These are phyloP conservation scores for Colaptes auratus DNA, from an alignment of 2,113 vertebrate genomes.

Conservation along the genomic window DNA sequence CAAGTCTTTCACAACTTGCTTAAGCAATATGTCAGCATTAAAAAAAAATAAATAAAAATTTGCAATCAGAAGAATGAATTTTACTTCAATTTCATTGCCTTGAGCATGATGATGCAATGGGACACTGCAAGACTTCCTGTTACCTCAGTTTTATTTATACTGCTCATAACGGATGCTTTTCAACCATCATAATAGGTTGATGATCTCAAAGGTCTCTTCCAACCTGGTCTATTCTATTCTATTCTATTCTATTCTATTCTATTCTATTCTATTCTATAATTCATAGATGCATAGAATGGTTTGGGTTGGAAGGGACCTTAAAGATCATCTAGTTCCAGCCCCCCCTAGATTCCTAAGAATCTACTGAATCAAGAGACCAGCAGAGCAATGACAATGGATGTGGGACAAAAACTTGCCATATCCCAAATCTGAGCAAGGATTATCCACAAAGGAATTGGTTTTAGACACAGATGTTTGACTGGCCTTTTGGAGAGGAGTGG, in stretches of 20 bases:
- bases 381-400: background rate
- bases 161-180: background rate
- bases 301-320: too few species aligned
- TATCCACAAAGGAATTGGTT: background rate
- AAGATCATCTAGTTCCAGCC: too few species aligned
- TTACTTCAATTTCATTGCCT: background rate
- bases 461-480: accelerated
- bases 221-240: too few species aligned
- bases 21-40: background rate
- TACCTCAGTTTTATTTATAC: background rate
- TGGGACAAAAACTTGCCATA: background rate
- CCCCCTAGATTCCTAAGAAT: background rate
- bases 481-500: background rate
- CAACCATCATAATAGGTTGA: background rate
- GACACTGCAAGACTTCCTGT: constrained; percentile 25
- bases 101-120: background rate
- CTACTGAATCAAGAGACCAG: background rate
- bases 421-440: background rate
- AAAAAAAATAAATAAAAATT: background rate
- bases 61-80: constrained; percentile 22
- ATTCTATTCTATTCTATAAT: background rate
- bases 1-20: constrained; percentile 27
- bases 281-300: background rate
- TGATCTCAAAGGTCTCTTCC: too few species aligned
- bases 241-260: too few species aligned